Evolutionary conservation across 1,140 invertebrate genomes (phyloP), one percentile per base, ranked within the genome.

Genomic region (Psix sp.): DNA sequence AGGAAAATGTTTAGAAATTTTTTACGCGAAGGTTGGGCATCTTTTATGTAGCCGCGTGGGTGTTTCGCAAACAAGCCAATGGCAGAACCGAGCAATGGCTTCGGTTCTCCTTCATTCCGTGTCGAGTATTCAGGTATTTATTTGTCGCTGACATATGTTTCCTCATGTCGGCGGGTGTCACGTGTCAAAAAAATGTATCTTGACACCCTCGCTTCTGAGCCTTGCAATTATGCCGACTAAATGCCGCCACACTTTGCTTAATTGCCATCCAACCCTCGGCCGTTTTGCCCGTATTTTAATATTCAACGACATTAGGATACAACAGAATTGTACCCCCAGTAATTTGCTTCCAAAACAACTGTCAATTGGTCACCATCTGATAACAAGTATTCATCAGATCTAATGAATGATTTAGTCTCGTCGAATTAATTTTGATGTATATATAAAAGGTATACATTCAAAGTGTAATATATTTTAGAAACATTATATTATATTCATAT

Each of bases 201-300:
- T 78, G 72, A 77, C 63, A 66, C 54, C 66, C 63, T 68, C 72
- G 51, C 43, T 68, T 24, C 26, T 60, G 60, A 70, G 35, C 52
- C 52, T 62, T 57, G 72, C 76, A 83, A 82, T 82, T 83, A 83
- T 78, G 57, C 45, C 62, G 57, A 78, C 82, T 83, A 83, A 83
- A 83, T 80, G 75, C 77, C 76, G 72, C 77, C 75, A 81, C 80
- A 82, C 80, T 84, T 82, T 77, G 75, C 56, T 66, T 78, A 81
- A 82, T 82, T 77, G 78, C 63, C 77, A 24, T 59, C 38, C 63
- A 74, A 76, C 72, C 78, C 67, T 62, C 63, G n/a, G 38, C 51
- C 17, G 18, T 35, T 46, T 49, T 56, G 40, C 36, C 51, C 42
- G 42, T 35, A 59, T 51, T 51, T 11, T 29, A 56, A 67, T 57